Percentiles rank a stretch among this genome's conserved stretches.
These are phyloP conservation scores for Piprites chloris DNA, from an alignment of 2,113 vertebrate genomes.

Conservation along the genomic window DNA sequence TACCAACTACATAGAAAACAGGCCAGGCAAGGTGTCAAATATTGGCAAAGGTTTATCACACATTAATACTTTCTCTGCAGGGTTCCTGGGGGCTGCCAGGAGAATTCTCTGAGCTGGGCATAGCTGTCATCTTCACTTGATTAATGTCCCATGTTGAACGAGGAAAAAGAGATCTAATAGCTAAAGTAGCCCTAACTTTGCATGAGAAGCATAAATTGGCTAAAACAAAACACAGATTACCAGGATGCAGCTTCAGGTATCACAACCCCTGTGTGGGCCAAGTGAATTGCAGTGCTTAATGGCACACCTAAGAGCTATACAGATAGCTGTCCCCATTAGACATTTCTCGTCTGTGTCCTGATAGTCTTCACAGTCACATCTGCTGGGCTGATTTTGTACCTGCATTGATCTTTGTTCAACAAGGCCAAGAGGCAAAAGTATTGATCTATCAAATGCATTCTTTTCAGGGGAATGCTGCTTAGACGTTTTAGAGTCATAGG, in stretches of 20 bases:
- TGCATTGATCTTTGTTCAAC: neutral
- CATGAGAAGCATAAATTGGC: neutral
- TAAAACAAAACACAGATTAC: neutral
- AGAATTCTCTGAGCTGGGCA: neutral
- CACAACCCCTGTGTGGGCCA: neutral
- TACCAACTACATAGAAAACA: slow-evolving; percentile 5
- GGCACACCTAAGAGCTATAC: neutral
- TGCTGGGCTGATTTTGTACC: neutral
- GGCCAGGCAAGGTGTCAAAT: neutral
- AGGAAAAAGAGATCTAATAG: neutral
- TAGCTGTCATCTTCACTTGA: slow-evolving; percentile 8
- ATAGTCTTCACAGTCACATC: neutral
- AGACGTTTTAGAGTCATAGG: neutral
- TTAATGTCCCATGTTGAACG: neutral
- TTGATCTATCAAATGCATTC: neutral
- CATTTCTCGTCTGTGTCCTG: neutral
- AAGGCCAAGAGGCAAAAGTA: neutral
- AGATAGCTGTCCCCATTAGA: neutral
- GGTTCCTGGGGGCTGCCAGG: neutral
- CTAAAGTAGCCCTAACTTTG: neutral
- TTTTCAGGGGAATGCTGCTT: neutral
- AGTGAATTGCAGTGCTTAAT: neutral
- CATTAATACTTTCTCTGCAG: neutral
- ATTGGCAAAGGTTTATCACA: neutral
- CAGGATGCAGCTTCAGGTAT: neutral